phyloP scores from a whole-genome alignment of 2,888 invertebrate genomes.

The Trichogramma evanescens region DNA sequence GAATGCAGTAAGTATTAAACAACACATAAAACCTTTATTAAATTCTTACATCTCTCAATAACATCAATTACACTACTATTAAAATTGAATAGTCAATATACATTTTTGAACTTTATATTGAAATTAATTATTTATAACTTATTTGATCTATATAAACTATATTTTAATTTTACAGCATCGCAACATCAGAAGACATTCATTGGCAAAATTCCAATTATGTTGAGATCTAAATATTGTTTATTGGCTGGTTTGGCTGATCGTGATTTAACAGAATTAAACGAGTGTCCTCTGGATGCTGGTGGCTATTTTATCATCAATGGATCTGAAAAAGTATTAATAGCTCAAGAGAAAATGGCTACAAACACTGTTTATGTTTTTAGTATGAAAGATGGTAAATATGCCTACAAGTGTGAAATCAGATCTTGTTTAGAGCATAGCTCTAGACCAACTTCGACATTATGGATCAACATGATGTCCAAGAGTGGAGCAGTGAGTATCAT shows the following conservation, averaged over 20 bases:
- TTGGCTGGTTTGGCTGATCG: slow-evolving; percentile 92
- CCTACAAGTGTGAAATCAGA: slow-evolving; percentile 95
- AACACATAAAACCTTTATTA: neutral
- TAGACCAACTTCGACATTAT: slow-evolving; percentile 92
- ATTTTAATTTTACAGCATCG: slow-evolving; percentile 44
- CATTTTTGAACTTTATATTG: neutral
- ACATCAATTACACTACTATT: neutral
- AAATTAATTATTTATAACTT: neutral
- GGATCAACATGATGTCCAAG: slow-evolving; percentile 99
- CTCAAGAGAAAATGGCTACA: slow-evolving; percentile 99
- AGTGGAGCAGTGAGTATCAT: slow-evolving; percentile 65
- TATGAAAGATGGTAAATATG: slow-evolving; percentile 99
- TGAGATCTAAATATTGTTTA: slow-evolving; percentile 94
- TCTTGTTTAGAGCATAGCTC: slow-evolving; percentile 90
- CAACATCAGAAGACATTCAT: slow-evolving; percentile 61
- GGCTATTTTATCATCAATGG: slow-evolving; percentile 99
- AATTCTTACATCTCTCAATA: too few relatives aligned
- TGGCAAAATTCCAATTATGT: slow-evolving; percentile 97
- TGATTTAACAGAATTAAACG: slow-evolving; percentile 98
- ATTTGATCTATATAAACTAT: neutral
- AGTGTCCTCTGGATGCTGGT: slow-evolving; percentile 98
- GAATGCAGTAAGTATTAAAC: slow-evolving; percentile 68
- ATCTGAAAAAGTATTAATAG: slow-evolving; percentile 94
- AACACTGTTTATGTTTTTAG: slow-evolving; percentile 99
- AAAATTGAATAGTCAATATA: neutral